Base-by-base conservation (phyloP, 2,797 vertebrate genomes). In the Coregonus ussuriensis region DNA sequence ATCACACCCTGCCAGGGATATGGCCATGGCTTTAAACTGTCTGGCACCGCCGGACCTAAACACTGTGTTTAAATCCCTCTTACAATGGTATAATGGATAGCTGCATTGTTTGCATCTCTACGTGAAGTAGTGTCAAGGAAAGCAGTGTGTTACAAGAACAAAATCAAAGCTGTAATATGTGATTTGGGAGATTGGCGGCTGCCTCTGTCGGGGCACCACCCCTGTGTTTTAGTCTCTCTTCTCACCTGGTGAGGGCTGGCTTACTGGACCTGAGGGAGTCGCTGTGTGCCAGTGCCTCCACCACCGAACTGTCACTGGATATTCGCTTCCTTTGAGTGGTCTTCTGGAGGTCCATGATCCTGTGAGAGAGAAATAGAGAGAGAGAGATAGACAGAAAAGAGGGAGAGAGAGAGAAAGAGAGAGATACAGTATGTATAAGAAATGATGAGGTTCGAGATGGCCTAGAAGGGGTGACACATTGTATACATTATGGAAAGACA, bases 241-340 rank as follows among this genome's bases (percentile, higher is more conserved):
- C 86, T 86, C 82, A 90, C 88, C 90, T 90, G 85, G 76, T 83
- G 72, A 88, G 83, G 21, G 80, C 74, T n/a, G 84, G 86, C 78
- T 90, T 88, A 81, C 80, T 70, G 76, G 75, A 73, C 81, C 74
- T 83, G 70, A 84, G 83, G 4, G 86, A 87, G 59, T 83, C 86
- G 63, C 86, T 83, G 83, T 90, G 86, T 14, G 86, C 80, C 75
- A 88, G 79, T 9, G 84, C 85, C 81, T 89, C 88, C 77, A 86
- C 78, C 35, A 86, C 82, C 35, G 88, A 90, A 75, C 90, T 89
- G 84, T 91, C 88, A 71, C 86, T 91, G 79, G 84, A 86, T 75
- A 89, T 81, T 29, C 88, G 88, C 77, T 86, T 87, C 74, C 85
- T 84, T 72, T 79, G 87, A 21, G 82, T 62, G 47, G 75, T 74